Base-by-base conservation (phyloP, 2,888 invertebrate genomes). In the Mythimna lalbum region DNA sequence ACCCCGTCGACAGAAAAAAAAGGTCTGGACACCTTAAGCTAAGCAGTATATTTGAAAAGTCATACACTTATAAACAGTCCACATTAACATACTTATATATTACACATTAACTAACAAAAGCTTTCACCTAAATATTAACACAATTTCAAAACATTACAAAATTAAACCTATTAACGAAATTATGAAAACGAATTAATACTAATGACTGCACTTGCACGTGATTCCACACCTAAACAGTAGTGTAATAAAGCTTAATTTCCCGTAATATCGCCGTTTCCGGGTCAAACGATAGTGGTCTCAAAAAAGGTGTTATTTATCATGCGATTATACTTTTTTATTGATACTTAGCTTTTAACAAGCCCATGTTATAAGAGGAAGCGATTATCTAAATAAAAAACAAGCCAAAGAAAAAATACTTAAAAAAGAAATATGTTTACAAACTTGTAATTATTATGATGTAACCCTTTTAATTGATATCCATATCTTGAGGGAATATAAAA, bases 271-370 rank as follows among this genome's bases (percentile, higher is more conserved):
- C 3, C 14, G 19, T 53, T 63, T 61, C 73, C 69, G 63, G 68
- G 49, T 70, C 59, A 68, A 73, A 68, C 78, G 33, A 77, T 68
- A 53, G 59, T 56, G 39, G 31, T 52, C 21, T 62, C 49, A 27
- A 50, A 47, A 69, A 53, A 52, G 49, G 56, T 10, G 70, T 81
- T 64, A 73, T 60, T 66, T 73, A 73, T 68, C 53, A 73, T 65
- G 65, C 60, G 60, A 73, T 81, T 70, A 71, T 69, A 52, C 52
- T 55, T 76, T 69, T 81, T 68, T 63, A 63, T 71, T 71, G 63
- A 66, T 66, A 68, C 43, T 69, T 23, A 64, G 21, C 21, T 60
- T 63, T n/a, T 53, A 31, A 56, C 17, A 49, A 61, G 33, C 19
- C 21, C 56, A 62, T 53, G 63, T 57, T 49, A 71, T 0, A n/a